Evolutionary conservation across 2,797 vertebrate genomes (phyloP).

Genomic region (Argya squamiceps): DNA sequence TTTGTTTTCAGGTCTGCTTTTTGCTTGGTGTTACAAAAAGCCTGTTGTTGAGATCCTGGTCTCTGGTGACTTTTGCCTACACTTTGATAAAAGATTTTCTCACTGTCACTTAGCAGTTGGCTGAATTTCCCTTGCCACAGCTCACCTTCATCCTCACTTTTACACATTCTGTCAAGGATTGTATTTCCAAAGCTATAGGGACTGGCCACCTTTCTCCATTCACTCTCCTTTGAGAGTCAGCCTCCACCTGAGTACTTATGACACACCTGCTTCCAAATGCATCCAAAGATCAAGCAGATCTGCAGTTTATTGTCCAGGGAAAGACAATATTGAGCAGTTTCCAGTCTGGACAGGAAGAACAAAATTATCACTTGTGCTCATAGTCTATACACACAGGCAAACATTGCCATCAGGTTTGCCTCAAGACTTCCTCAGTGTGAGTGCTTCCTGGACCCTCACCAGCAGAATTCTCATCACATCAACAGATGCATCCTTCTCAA

Average conservation of each 20-base stretch:
- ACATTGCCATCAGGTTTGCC: not conserved
- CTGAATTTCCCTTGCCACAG: not conserved
- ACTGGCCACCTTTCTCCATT: not conserved
- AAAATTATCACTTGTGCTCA: not conserved
- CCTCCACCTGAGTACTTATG: not conserved
- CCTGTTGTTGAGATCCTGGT: not conserved
- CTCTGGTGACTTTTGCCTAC: not conserved
- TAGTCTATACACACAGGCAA: not conserved
- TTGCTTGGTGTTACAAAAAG: not conserved
- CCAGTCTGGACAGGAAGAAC: not conserved
- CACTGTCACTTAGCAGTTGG: not conserved
- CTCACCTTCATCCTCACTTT: not conserved
- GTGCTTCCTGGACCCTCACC: not conserved
- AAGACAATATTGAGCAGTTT: not conserved
- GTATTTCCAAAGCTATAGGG: not conserved
- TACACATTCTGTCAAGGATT: not conserved
- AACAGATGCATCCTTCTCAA: not conserved
- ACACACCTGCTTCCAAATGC: not conserved
- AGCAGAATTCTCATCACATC: not conserved
- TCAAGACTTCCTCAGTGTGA: not conserved
- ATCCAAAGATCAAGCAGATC: not conserved
- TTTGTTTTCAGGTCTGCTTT: conserved; percentile 30
- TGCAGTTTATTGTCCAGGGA: not conserved
- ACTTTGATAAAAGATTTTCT: not conserved
- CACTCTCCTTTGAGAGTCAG: not conserved